Percentiles rank a stretch among this genome's conserved stretches.
phyloP scores from a whole-genome alignment of 1,140 invertebrate genomes.

The Ceratina japonica region DNA sequence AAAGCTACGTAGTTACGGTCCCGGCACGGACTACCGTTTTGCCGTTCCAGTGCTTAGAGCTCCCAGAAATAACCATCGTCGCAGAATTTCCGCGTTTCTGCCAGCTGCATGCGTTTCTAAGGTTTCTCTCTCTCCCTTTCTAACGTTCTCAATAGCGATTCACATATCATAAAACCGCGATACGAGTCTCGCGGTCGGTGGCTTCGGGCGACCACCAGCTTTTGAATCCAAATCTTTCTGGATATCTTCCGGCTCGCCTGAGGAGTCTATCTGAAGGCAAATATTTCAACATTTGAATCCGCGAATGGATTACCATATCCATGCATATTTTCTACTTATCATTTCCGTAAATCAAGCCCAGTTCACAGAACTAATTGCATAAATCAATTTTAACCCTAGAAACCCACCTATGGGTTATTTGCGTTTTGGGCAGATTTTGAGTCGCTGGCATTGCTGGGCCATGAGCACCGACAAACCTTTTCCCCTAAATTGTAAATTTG shows the following conservation, averaged over 20 bases:
- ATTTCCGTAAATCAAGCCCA: neutral
- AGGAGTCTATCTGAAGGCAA: neutral
- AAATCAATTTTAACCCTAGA: too few relatives aligned
- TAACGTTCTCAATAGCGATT: neutral
- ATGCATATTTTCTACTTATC: neutral
- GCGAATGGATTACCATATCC: neutral
- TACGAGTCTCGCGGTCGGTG: too few relatives aligned
- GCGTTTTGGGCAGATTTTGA: too few relatives aligned
- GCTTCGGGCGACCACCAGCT: neutral
- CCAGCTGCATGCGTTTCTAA: neutral
- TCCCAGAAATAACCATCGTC: neutral
- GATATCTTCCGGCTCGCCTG: neutral
- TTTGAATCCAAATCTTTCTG: slow-evolving; percentile 10
- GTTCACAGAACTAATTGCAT: too few relatives aligned
- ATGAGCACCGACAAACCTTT: too few relatives aligned
- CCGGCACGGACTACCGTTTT: neutral
- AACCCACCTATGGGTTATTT: too few relatives aligned
- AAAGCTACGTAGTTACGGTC: neutral
- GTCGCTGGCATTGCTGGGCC: too few relatives aligned
- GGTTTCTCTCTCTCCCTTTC: neutral
- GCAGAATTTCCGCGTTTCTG: slow-evolving; percentile 14
- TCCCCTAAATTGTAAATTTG: too few relatives aligned
- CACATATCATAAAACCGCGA: neutral
- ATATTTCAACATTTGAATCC: neutral
- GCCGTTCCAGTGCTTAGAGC: neutral